Conservation (phyloP, 53 echinoderm and acorn worm species). For the Crossaster papposus region DNA sequence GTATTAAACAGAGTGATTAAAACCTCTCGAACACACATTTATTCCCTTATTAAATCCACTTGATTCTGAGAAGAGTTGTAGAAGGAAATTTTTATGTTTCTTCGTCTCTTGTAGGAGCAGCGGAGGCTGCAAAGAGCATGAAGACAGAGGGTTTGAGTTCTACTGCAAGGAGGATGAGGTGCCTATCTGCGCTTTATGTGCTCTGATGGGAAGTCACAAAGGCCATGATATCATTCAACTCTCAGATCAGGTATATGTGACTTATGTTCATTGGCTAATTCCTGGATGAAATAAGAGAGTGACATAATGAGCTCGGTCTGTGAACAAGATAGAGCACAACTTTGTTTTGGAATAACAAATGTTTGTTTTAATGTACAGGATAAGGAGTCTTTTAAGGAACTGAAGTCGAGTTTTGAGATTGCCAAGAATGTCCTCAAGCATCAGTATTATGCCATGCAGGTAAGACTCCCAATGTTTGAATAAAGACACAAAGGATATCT, state of each 20-base stretch:
- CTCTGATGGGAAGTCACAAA: slow-evolving; percentile 79
- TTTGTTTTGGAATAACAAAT: not conserved
- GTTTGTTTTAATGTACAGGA: slow-evolving; percentile 62
- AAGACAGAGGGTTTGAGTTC: slow-evolving; percentile 70
- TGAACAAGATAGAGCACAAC: not conserved
- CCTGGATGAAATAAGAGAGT: no score
- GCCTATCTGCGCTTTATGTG: slow-evolving; percentile 88
- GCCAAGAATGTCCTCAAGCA: slow-evolving; percentile 74
- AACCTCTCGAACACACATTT: no score
- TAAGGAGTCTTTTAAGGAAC: slow-evolving; percentile 69
- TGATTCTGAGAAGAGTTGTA: not conserved
- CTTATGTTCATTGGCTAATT: not conserved
- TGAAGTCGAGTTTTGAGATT: slow-evolving; percentile 72
- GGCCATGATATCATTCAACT: slow-evolving; percentile 80
- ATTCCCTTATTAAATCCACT: no score
- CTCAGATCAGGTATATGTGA: slow-evolving; percentile 75
- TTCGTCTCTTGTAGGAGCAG: slow-evolving; percentile 19
- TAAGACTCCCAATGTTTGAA: slow-evolving; percentile 11
- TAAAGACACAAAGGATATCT: not conserved
- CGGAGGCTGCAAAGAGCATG: slow-evolving; percentile 71
- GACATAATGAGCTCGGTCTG: no score
- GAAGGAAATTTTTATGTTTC: not conserved
- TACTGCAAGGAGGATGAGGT: slow-evolving; percentile 81
- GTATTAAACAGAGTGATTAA: no score
- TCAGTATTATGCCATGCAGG: slow-evolving; percentile 75